Evolutionary conservation across 2,113 vertebrate genomes (phyloP).

Genomic region (Epinephelus cyanopodus): DNA sequence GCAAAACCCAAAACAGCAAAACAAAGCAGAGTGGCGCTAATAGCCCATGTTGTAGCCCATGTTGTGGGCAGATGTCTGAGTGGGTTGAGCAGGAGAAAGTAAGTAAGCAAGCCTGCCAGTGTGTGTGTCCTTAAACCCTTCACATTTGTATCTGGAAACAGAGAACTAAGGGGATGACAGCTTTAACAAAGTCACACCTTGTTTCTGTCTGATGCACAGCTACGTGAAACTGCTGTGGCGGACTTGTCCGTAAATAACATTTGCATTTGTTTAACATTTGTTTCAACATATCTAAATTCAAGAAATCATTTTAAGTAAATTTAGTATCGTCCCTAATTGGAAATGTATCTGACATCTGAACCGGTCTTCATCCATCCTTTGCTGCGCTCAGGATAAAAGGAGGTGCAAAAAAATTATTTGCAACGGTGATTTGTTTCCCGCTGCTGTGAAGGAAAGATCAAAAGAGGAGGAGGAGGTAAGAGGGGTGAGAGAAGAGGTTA

Average conservation of each 20-base stretch:
- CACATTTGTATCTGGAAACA: constrained; percentile 11
- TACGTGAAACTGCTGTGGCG: background rate
- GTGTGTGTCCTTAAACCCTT: constrained; percentile 7
- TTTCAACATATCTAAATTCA: background rate
- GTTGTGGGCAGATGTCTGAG: constrained; percentile 77
- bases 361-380: constrained; percentile 24
- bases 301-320: background rate
- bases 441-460: constrained; percentile 21
- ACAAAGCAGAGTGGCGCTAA: constrained; percentile 58
- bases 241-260: background rate
- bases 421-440: constrained; percentile 42
- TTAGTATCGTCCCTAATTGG: background rate
- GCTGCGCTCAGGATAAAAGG: constrained; percentile 29
- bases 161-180: constrained; percentile 9
- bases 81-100: constrained; percentile 47
- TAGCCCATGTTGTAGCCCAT: constrained; percentile 63
- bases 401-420: constrained; percentile 40
- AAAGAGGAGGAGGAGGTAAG: constrained; percentile 30
- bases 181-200: background rate
- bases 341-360: constrained; percentile 38
- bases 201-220: background rate
- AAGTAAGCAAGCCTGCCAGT: constrained; percentile 34
- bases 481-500: constrained; percentile 44
- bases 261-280: too few relatives aligned
- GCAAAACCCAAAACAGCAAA: constrained; percentile 69